A percentile compares a stretch with the other conserved stretches of the same genome.
Conservation (phyloP, 2,797 vertebrate species). For the Acanthis flammea region DNA sequence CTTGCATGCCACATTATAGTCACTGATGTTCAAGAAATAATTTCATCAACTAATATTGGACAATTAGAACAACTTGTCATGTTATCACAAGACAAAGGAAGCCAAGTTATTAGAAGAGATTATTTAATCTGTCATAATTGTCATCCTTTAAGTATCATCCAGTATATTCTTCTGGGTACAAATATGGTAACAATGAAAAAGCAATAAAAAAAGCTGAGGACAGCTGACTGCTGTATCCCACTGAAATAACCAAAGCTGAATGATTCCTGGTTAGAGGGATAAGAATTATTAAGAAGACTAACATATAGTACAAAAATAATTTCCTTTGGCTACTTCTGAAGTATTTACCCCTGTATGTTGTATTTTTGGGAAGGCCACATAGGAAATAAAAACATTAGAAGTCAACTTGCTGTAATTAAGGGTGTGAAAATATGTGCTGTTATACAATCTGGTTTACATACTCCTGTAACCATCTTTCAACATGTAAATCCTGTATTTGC, state of each 20-base stretch:
- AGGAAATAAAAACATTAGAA: background rate
- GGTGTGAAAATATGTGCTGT: background rate
- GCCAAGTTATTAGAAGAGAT: background rate
- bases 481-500: background rate
- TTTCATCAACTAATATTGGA: background rate
- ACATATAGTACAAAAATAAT: background rate
- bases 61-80: background rate
- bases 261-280: background rate
- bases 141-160: background rate
- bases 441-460: background rate
- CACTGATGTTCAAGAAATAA: background rate
- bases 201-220: background rate
- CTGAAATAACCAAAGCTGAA: background rate
- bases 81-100: background rate
- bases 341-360: background rate
- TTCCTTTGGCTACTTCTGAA: background rate
- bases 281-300: background rate
- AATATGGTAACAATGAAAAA: background rate
- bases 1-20: background rate
- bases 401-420: background rate
- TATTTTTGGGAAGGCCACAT: background rate
- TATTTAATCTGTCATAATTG: background rate
- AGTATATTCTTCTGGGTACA: background rate
- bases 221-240: background rate
- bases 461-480: background rate